Evolutionary conservation across 92 coral and sea anemone species (phyloP).

Genomic region (Isaurus tuberculatus): DNA sequence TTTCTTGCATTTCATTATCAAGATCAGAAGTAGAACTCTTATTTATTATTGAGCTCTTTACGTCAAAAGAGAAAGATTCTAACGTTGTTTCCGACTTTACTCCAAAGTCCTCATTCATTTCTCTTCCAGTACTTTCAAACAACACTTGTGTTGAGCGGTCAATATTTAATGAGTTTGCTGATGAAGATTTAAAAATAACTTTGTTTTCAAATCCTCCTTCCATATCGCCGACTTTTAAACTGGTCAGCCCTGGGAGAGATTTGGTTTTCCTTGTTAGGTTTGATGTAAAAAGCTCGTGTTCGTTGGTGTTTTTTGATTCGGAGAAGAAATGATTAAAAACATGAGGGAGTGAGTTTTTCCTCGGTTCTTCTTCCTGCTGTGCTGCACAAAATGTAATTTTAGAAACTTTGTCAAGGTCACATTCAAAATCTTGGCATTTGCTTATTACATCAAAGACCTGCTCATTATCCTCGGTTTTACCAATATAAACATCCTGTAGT

Average conservation of each 20-base stretch:
- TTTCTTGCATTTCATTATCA: constrained; percentile 25
- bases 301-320: background rate
- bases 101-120: background rate
- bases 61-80: constrained; percentile 16
- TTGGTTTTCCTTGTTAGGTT: background rate
- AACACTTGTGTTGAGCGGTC: constrained; percentile 5
- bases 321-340: background rate
- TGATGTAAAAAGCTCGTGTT: background rate
- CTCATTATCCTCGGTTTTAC: background rate
- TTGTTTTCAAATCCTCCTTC: constrained; percentile 14
- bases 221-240: background rate
- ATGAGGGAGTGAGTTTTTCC: constrained; percentile 9
- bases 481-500: constrained; percentile 2
- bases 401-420: constrained; percentile 33
- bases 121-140: background rate
- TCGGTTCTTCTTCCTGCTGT: constrained; percentile 4
- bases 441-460: constrained; percentile 1
- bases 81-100: background rate
- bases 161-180: constrained; percentile 20
- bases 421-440: background rate
- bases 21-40: constrained; percentile 13
- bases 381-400: background rate
- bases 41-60: constrained; percentile 1
- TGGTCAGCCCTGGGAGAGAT: constrained; percentile 26
- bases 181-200: background rate